Evolutionary conservation across 1,140 invertebrate species (phyloP).

Genomic region (Sitobion miscanthi): DNA sequence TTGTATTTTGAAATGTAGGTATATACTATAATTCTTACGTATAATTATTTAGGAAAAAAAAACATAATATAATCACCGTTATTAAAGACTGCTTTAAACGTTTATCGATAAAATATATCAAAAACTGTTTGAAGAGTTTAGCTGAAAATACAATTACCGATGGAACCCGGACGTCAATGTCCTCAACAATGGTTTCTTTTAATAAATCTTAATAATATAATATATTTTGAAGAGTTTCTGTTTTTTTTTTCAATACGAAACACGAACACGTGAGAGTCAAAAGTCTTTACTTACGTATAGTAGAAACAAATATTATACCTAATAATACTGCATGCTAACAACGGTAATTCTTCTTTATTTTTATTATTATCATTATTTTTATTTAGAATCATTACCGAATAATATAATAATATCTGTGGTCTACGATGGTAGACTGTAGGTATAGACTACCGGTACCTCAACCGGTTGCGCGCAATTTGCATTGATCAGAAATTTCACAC

Average conservation of each 20-base stretch:
- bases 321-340: background rate
- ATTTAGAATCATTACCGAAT: slow-evolving; percentile 2
- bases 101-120: background rate
- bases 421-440: too few relatives aligned
- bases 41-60: slow-evolving; percentile 15
- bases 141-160: background rate
- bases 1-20: background rate
- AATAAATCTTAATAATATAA: slow-evolving; percentile 30
- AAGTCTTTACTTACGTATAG: background rate
- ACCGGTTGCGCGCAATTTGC: background rate
- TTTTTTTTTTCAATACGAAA: background rate
- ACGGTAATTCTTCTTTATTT: slow-evolving; percentile 35
- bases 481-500: slow-evolving; percentile 7
- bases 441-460: background rate
- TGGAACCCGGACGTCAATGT: slow-evolving; percentile 12
- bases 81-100: slow-evolving; percentile 2
- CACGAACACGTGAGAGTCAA: slow-evolving; percentile 23
- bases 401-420: background rate
- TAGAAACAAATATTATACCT: slow-evolving; percentile 17
- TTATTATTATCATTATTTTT: background rate
- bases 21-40: background rate
- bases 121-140: background rate
- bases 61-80: slow-evolving; percentile 2
- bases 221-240: background rate
- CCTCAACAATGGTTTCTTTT: slow-evolving; percentile 34